Conservation (phyloP, 2,113 vertebrate genomes). For the Chitala chitala region DNA sequence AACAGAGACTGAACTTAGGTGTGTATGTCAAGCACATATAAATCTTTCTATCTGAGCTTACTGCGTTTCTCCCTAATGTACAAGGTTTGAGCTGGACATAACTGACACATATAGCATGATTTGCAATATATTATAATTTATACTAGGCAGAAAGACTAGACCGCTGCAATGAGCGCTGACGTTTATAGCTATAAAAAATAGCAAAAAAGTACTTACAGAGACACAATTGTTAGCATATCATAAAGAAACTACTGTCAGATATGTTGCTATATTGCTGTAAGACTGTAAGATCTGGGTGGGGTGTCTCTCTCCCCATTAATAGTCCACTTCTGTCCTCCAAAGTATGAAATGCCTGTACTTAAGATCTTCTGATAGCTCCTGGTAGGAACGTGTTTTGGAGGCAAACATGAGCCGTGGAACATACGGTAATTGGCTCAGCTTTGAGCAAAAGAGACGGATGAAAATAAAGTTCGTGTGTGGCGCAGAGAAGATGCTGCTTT, state of each 20-base stretch:
- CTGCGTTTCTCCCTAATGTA: not conserved
- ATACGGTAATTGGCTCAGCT: not conserved
- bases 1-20: too few relatives aligned
- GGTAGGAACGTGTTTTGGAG: not conserved
- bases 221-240: too few relatives aligned
- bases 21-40: not conserved
- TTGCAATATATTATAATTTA: not conserved
- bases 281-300: not conserved
- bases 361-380: not conserved
- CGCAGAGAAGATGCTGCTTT: not conserved
- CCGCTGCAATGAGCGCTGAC: too few relatives aligned
- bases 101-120: not conserved
- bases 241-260: not conserved
- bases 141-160: not conserved
- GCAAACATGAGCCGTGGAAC: not conserved
- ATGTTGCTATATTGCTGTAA: not conserved
- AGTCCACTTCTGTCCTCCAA: not conserved
- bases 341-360: not conserved
- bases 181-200: too few relatives aligned
- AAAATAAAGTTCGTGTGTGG: not conserved
- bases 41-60: not conserved
- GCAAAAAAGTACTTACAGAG: too few relatives aligned
- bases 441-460: not conserved
- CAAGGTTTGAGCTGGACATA: not conserved
- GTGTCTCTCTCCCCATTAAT: not conserved